Evolutionary conservation across 1,140 invertebrate species (phyloP), one percentile per base, ranked within the genome.

Genomic region (Carcinoscorpius rotundicauda): DNA sequence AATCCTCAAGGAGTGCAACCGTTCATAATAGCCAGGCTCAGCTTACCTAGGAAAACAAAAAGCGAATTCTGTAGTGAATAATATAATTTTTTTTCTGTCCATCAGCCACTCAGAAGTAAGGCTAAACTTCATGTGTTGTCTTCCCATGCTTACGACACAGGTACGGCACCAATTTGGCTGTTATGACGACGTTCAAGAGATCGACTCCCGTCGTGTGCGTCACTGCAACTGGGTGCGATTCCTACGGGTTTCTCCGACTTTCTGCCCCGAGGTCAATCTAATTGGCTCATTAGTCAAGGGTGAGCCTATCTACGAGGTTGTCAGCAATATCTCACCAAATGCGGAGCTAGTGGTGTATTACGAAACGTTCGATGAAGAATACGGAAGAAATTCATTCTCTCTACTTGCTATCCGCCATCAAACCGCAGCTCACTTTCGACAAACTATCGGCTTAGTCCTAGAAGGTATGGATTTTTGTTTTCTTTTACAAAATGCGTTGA

Each of bases 181-280:
- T 68, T 93, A 92, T 74, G 91, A 95, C 73, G 87, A 92, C 75
- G 87, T 94, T 49, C 87, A 86, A 52, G 78, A 80, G 61, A 83
- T 86, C 51, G 86, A 87, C 64, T 84, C 84, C 55, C 81, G 85
- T 49, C 83, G 86, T 72, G 87, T 93, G 50, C 82, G 90, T 50
- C 88, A 93, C 74, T 96, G 93, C 76, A 96, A 96, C 80, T 96
- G 93, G 93, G 88, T 96, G 65, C 82, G 92, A 72, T 96, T 96
- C 77, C 80, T 95, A 8, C 82, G 87, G 65, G 85, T 87, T 8
- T 84, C 87, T 1, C 82, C 84, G 65, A 81, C 86, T 60, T 89
- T 89, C 75, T 87, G 83, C 72, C 85, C 86, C 10, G 85, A 89
- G 73, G 89, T 93, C 63, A 95, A 95, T 81, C 80, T 94, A 66